Evolutionary conservation across 2,888 invertebrate genomes (phyloP).

Genomic region (Melanostoma scalare): DNA sequence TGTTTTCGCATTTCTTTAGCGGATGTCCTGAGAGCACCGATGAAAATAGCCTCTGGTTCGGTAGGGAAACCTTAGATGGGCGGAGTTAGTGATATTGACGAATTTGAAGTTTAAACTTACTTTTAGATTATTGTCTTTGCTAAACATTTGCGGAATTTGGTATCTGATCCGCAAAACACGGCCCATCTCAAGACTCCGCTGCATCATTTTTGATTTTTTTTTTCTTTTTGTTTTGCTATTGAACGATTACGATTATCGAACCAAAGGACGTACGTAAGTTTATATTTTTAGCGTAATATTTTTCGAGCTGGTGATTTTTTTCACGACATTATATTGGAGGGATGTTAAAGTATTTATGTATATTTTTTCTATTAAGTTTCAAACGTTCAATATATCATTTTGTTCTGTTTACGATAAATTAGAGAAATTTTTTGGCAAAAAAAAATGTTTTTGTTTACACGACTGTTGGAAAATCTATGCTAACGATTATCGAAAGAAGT

Average conservation of each 20-base stretch:
- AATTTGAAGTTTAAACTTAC: slow-evolving; percentile 3
- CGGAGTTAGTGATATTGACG: not conserved
- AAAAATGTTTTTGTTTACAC: no score
- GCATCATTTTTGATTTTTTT: slow-evolving; percentile 20
- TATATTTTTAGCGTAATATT: no score
- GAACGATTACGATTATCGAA: slow-evolving; percentile 1
- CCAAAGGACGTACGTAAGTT: not conserved
- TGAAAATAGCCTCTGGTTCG: slow-evolving; percentile 12
- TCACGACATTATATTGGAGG: no score
- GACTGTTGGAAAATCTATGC: no score
- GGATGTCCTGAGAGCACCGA: not conserved
- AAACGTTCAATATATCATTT: no score
- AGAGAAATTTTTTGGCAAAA: no score
- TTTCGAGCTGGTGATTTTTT: no score
- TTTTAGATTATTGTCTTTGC: slow-evolving; percentile 32
- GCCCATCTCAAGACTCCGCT: slow-evolving; percentile 33
- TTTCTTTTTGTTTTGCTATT: not conserved
- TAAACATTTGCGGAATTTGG: slow-evolving; percentile 4
- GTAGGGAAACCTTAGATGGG: slow-evolving; percentile 8
- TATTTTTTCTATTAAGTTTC: no score
- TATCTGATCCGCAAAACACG: slow-evolving; percentile 23
- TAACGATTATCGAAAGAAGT: no score
- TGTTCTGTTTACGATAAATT: no score
- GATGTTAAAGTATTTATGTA: no score
- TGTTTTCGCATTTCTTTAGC: slow-evolving; percentile 13